A percentile compares a stretch with the other conserved stretches of the same genome.
Conservation (phyloP, 1,140 invertebrate genomes). For the Drosophila guanche region DNA sequence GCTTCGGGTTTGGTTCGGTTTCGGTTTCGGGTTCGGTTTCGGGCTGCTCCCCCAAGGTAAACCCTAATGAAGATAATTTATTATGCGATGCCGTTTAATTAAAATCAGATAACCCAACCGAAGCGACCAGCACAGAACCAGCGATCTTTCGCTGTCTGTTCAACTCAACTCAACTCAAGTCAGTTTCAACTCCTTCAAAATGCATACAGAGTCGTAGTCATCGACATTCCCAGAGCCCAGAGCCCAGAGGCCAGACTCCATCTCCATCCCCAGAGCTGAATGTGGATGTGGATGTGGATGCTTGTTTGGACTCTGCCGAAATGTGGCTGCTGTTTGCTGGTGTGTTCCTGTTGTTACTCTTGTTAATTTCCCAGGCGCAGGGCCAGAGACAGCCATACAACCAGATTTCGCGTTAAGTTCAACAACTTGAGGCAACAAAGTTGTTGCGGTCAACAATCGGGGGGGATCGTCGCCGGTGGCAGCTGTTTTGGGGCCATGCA, state of each 20-base stretch:
- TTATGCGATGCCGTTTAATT: conserved; percentile 82
- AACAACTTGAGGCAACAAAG: conserved; percentile 75
- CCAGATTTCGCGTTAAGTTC: conserved; percentile 79
- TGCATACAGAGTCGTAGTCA: conserved; percentile 23
- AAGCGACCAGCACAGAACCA: conserved; percentile 18
- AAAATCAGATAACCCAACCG: conserved; percentile 73
- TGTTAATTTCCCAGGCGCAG: conserved; percentile 66
- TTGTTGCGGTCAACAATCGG: conserved; percentile 66
- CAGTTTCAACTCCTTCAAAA: conserved; percentile 55
- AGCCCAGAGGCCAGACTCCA: neutral
- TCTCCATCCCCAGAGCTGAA: conserved; percentile 43
- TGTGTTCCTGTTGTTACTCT: conserved; percentile 19
- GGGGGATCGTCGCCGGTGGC: conserved; percentile 58
- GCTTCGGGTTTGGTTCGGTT: conserved; percentile 12
- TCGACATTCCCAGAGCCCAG: conserved; percentile 36
- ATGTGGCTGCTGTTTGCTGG: conserved; percentile 30
- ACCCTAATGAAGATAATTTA: conserved; percentile 81
- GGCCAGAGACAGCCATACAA: conserved; percentile 27
- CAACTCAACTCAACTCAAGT: conserved; percentile 24
- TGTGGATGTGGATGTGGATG: conserved; percentile 25
- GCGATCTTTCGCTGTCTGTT: conserved; percentile 54
- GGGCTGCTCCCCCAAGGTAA: conserved; percentile 26
- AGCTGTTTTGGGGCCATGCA: conserved; percentile 43
- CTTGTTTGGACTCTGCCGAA: conserved; percentile 8
- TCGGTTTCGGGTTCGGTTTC: conserved; percentile 3